Conservation (phyloP, 2,888 invertebrate genomes). For the Saturnia japonica region DNA sequence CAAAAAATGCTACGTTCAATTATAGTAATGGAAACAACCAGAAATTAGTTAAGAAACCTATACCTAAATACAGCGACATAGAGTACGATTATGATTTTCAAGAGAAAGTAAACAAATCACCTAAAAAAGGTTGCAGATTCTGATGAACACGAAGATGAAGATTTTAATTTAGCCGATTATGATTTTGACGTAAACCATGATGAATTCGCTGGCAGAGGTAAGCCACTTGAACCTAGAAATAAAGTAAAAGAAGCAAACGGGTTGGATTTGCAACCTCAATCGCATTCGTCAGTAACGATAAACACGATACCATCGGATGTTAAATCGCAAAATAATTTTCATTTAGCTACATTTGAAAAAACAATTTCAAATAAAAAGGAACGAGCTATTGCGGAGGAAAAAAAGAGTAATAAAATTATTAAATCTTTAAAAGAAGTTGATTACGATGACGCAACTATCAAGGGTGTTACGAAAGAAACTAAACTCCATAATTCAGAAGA, state of each 20-base stretch:
- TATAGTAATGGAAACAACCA: constrained; percentile 27
- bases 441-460: constrained; percentile 52
- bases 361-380: constrained; percentile 34
- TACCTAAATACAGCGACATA: constrained; percentile 61
- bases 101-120: constrained; percentile 42
- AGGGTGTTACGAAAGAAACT: constrained; percentile 31
- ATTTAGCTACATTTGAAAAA: constrained; percentile 25
- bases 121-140: constrained; percentile 47
- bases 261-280: background rate
- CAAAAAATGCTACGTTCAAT: constrained; percentile 23
- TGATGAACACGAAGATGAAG: constrained; percentile 68
- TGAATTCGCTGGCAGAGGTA: constrained; percentile 59
- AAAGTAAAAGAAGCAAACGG: constrained; percentile 36
- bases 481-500: constrained; percentile 37
- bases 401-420: constrained; percentile 31
- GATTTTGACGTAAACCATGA: constrained; percentile 73
- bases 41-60: constrained; percentile 60
- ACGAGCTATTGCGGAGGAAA: constrained; percentile 23
- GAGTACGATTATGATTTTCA: constrained; percentile 65
- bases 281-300: background rate
- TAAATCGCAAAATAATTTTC: constrained; percentile 37
- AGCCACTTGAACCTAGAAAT: constrained; percentile 57
- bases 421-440: constrained; percentile 47
- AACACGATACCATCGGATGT: constrained; percentile 25
- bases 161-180: constrained; percentile 68